Evolutionary conservation across 1,140 invertebrate species (phyloP), one percentile per base, ranked within the genome.

Genomic region (Aphelinus atriplicis): DNA sequence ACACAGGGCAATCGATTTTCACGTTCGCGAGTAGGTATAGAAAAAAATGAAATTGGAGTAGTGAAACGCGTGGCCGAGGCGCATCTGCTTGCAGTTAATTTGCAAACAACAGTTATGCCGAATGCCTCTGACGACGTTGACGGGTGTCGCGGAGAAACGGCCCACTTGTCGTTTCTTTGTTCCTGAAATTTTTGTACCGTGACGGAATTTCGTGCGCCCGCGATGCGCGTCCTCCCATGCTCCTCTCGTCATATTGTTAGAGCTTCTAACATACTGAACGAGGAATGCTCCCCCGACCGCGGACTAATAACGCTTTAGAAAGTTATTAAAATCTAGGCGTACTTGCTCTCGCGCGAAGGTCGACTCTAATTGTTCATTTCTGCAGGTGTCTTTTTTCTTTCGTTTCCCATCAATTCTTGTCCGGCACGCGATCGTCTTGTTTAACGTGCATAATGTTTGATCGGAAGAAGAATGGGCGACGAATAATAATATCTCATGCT

Each of bases 161-260:
- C 1, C 10, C 26, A 26, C 26, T 6, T 45, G 26, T 53, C 43
- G 1, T 45, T 3, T 56, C 5, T 6, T 3, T 62, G 51, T 43
- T 64, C 43, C 47, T 45, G 46, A 66, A 76, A 75, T 57, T 66
- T 76, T 71, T 66, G 55, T 71, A 71, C 64, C 74, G 69, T 71
- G 53, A 76, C 67, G 51, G 48, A 66, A 71, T 69, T 50, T 50
- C 53, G 53, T 51, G 53, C 56, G 45, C 56, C 7, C 64, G 47
- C 56, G 63, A 73, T 66, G 55, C 42, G 45, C 71, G 62, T 51
- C 62, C 66, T 73, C 71, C 51, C 64, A 26, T 48, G 42, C 61
- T 2, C 43, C 61, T 7, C 61, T 10, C 61, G 0, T 9, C n/a
- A 48, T 26, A 60, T 70, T 70, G 67, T 70, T 61, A 43, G 57